Conservation (phyloP, 1,140 invertebrate genomes). For the Musca vetustissima region DNA sequence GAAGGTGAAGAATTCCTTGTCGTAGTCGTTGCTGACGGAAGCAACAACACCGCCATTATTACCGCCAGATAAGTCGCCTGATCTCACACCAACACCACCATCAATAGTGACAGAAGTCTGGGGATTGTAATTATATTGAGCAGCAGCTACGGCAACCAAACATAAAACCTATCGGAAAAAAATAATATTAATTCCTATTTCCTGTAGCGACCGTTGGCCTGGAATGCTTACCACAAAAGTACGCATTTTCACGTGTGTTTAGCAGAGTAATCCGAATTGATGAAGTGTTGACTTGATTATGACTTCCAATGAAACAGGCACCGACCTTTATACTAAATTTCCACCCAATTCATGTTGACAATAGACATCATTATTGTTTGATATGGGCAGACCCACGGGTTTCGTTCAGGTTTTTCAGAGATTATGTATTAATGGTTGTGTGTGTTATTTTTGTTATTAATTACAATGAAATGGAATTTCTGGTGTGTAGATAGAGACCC, state of each 20-base stretch:
- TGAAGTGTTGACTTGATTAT: constrained; percentile 28
- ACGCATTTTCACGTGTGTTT: constrained; percentile 26
- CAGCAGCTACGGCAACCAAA: constrained; percentile 26
- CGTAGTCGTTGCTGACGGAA: constrained; percentile 32
- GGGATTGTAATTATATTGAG: constrained; percentile 24
- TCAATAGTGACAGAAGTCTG: neutral
- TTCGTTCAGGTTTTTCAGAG: neutral
- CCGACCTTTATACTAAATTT: constrained; percentile 17
- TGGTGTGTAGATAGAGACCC: too few species aligned
- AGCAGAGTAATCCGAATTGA: constrained; percentile 23
- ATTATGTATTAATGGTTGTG: neutral
- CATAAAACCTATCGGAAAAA: constrained; percentile 28
- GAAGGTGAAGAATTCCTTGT: constrained; percentile 50
- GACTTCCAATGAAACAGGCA: neutral
- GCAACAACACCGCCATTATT: too few species aligned
- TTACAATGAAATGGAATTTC: neutral
- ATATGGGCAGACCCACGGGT: neutral
- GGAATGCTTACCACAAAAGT: constrained; percentile 23
- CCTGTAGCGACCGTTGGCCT: neutral
- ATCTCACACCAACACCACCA: neutral
- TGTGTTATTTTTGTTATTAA: neutral
- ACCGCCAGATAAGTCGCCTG: neutral
- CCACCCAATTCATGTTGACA: neutral
- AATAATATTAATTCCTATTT: neutral
- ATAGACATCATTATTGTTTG: neutral